Conservation (phyloP, 2,797 vertebrate genomes). For the Numenius phaeopus region DNA sequence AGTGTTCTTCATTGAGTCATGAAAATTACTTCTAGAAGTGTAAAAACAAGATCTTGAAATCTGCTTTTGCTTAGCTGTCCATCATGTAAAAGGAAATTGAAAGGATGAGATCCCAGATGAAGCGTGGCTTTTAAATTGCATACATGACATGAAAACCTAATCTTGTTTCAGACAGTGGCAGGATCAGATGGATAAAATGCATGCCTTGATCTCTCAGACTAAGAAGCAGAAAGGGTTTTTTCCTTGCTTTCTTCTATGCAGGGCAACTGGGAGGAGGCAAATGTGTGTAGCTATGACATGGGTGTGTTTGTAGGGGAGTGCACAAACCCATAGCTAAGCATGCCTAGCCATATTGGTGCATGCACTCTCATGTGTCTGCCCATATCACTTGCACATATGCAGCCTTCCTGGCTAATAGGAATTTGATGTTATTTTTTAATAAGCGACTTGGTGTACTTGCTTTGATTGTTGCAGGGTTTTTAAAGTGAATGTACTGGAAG, state of each 20-base stretch:
- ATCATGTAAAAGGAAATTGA: not conserved
- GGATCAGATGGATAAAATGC: conserved; percentile 4
- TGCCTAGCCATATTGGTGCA: rapidly evolving
- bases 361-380: not conserved
- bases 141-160: not conserved
- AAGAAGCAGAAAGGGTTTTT: not conserved
- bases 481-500: not conserved
- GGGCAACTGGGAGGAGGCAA: not conserved
- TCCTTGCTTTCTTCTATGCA: not conserved
- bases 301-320: rapidly evolving
- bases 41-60: conserved; percentile 14
- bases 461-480: not conserved
- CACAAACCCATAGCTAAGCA: rapidly evolving
- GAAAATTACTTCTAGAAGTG: not conserved
- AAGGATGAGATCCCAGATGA: conserved; percentile 18
- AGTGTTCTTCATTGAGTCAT: not conserved
- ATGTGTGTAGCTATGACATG: not conserved
- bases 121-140: conserved; percentile 26
- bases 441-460: not conserved
- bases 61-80: not conserved
- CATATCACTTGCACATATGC: rapidly evolving
- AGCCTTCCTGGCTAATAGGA: not conserved
- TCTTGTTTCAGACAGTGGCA: not conserved
- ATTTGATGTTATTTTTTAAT: not conserved
- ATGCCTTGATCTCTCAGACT: not conserved